Evolutionary conservation across 2,888 invertebrate genomes (phyloP), one percentile per base, ranked within the genome.

Genomic region (Philonicus albiceps): DNA sequence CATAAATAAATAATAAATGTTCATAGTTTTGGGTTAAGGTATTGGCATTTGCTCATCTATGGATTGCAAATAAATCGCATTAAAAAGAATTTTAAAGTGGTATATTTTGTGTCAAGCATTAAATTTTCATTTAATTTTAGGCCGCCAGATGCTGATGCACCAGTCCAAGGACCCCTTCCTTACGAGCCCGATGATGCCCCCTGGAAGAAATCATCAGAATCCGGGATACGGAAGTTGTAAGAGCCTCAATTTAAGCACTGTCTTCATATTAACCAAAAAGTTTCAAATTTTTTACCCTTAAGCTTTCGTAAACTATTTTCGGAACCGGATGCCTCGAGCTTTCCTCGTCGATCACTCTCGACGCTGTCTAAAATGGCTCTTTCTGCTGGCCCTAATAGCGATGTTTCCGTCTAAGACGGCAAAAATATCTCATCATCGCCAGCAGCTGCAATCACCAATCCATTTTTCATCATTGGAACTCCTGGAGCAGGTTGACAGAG

Each of bases 151-250:
- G 96, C 96, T 88, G 98, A 98, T 90, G 95, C 96, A 16, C 97
- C 98, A 1, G 99, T 99, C 0, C 98, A 99, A 92, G 99, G 99
- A 3, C 99, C 99, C 0, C 93, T 99, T 89, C 99, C 99, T 34
- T 96, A 96, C 85, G 99, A 99, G 92, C 99, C 99, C 0, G 98
- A 98, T 90, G 99, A 99, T 93, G 99, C 99, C 87, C 98, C 98
- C 0, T 98, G 98, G 96, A 97, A 97, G 92, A 95, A 94, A 90
- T 94, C 95, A 49, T 90, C 90, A 22, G 96, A 97, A 93, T 97
- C 97, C 88, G 97, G 97, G 73, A 97, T 97, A 90, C 94, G 97
- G 91, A 97, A 96, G 94, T 97, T 97, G 97, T 97, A 94, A 95
- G 96, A 95, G 13, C 13, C 27, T 13, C 31, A 74, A 55, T 34